phyloP scores from a whole-genome alignment of 1,140 invertebrate species.

The Hylyphantes graminicola region DNA sequence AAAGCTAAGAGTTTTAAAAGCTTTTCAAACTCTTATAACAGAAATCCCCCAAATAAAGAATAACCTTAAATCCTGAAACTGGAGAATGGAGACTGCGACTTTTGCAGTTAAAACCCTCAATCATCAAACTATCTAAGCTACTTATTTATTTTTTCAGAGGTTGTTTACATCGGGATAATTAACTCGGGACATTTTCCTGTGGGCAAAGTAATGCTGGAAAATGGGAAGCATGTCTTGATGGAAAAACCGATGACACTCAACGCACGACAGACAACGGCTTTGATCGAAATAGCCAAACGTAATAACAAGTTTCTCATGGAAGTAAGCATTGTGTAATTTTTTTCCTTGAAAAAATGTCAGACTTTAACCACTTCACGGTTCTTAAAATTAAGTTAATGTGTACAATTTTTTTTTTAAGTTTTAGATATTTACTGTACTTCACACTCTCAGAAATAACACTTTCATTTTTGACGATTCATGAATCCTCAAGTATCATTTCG shows the following conservation, averaged over 20 bases:
- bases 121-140: neutral
- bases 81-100: neutral
- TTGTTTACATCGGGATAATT: constrained; percentile 81
- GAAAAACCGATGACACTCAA: constrained; percentile 87
- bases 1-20: neutral
- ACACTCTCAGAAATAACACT: no score
- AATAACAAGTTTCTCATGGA: constrained; percentile 83
- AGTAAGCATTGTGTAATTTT: constrained; percentile 62
- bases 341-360: no score
- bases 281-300: constrained; percentile 66
- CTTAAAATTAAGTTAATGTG: no score
- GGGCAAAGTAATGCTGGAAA: constrained; percentile 76
- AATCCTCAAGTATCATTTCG: no score
- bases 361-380: no score
- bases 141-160: constrained; percentile 72
- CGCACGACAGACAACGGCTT: constrained; percentile 68
- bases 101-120: neutral
- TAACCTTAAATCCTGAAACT: neutral
- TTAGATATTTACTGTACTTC: no score
- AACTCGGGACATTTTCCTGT: constrained; percentile 77
- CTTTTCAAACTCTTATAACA: neutral
- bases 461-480: no score
- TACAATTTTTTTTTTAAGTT: no score
- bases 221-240: constrained; percentile 83
- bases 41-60: neutral